Evolutionary conservation across 2,888 invertebrate species (phyloP), one percentile per base, ranked within the genome.

Genomic region (Lasioglossum lativentre): DNA sequence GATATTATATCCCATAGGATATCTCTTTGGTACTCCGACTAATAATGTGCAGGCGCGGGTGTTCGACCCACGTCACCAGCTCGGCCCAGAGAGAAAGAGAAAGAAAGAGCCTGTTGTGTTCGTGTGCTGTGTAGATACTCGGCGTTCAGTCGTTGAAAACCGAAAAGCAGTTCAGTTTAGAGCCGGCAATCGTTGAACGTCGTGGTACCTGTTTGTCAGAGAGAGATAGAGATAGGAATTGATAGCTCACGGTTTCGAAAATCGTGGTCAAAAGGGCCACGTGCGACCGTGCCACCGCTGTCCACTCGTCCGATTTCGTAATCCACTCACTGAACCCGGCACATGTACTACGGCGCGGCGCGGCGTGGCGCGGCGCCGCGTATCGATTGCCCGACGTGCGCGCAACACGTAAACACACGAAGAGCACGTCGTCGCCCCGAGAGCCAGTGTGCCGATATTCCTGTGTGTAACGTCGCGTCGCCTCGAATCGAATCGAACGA

Each of bases 1-100:
- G 72, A 91, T 83, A 74, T 89, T 87, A 84, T 88, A 84, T 87
- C 89, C 91, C 91, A 88, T 89, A 91, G 83, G 40, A 91, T 87
- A 66, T 80, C 40, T 30, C 63, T 78, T 23, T 27, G 72, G 56
- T 56, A 68, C 45, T 38, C 40, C 75, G 68, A 45, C 23, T 34
- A 68, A 47, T 72, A 70, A 10, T 38, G 34, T 68, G 10, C 68
- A 68, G 23, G 12, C 68, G 38, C 63, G 63, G 5, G 56, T 5
- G 56, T 63, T 23, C 68, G 68, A 2, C 34, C 63, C 30, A n/a
- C 47, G 47, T 68, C 68, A 45, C 42, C n/a, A 12, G n/a, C 66
- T 30, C 19, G 12, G 16, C 30, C 63, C 63, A 12, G 4, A 56
- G 12, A n/a, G 56, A n/a, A n/a, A n/a, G 12, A 56, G n/a, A 8